Conservation (phyloP, 2,888 invertebrate species). For the Macrophya annulata region DNA sequence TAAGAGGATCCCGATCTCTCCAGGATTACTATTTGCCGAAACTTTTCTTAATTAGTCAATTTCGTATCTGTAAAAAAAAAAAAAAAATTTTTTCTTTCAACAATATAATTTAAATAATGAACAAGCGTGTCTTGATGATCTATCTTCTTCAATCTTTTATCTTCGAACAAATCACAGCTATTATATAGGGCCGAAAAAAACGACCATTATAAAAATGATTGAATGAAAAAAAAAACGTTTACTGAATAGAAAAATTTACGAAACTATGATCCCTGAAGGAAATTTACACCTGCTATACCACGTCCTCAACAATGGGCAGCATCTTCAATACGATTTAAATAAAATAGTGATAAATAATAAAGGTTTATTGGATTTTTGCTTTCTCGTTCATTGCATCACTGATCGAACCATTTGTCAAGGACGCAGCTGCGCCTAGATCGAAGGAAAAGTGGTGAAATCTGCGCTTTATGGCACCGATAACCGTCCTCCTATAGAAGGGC, state of each 20-base stretch:
- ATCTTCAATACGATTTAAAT: conserved; percentile 16
- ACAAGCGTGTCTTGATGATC: background rate
- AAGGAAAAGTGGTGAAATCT: conserved; percentile 50
- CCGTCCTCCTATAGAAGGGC: conserved; percentile 25
- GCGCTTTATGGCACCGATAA: conserved; percentile 48
- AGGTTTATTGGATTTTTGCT: conserved; percentile 26
- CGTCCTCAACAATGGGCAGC: conserved; percentile 3
- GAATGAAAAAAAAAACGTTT: too few relatives aligned
- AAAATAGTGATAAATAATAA: conserved; percentile 36
- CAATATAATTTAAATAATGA: background rate
- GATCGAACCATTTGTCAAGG: conserved; percentile 46
- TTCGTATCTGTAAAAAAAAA: background rate
- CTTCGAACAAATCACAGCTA: too few relatives aligned
- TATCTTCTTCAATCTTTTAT: background rate
- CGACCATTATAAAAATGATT: too few relatives aligned
- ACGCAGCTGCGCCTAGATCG: conserved; percentile 44
- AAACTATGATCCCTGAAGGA: too few relatives aligned
- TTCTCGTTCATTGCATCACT: conserved; percentile 18
- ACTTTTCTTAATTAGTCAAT: background rate
- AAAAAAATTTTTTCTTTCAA: too few relatives aligned
- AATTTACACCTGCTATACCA: background rate
- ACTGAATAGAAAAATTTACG: too few relatives aligned
- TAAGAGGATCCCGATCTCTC: background rate
- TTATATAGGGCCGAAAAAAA: too few relatives aligned
- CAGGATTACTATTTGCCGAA: background rate